Evolutionary conservation across 2,888 invertebrate genomes (phyloP), one percentile per base, ranked within the genome.

Genomic region (Synergus laeviventris): DNA sequence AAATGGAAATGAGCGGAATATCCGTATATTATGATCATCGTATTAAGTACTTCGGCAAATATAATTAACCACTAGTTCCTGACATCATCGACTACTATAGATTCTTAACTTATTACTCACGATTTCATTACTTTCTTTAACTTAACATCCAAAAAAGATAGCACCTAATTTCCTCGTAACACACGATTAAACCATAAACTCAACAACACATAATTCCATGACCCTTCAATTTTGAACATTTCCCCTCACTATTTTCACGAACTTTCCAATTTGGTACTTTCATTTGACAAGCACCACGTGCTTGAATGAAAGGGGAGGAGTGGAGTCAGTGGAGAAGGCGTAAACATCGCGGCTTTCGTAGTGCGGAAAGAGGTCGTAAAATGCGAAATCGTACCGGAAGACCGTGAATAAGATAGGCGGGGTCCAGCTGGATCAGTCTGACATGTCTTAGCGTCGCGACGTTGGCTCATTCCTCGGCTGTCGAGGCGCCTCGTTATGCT

Each of bases 401-500:
- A 82, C 74, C 81, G 82, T 64, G 83, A 82, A 42, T 78, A 83
- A 64, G 83, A 60, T 78, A 82, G 81, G 74, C 79, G 80, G 59
- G 79, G 76, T 77, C 77, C 82, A 75, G 79, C 77, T 62, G 78
- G 78, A 31, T 80, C 85, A 74, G 66, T 79, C 76, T 83, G 85
- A 79, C 84, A 87, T 78, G 74, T 84, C 82, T 82, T 83, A 76
- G 81, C 83, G 82, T 84, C 84, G 74, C 82, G 84, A 73, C 84
- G 81, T 74, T 83, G 87, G 76, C 85, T 87, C 76, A 85, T 83
- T 74, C 84, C 86, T 18, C 86, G 85, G 78, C 82, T 86, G 77
- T 88, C 87, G 79, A 90, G 83, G 73, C 88, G 85, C 66, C 89
- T 85, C 70, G 87, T 90, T 81, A 91, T 91, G 83, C 89, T 89